Evolutionary conservation across 2,888 invertebrate genomes (phyloP).

Genomic region (Drosophila phalerata): DNA sequence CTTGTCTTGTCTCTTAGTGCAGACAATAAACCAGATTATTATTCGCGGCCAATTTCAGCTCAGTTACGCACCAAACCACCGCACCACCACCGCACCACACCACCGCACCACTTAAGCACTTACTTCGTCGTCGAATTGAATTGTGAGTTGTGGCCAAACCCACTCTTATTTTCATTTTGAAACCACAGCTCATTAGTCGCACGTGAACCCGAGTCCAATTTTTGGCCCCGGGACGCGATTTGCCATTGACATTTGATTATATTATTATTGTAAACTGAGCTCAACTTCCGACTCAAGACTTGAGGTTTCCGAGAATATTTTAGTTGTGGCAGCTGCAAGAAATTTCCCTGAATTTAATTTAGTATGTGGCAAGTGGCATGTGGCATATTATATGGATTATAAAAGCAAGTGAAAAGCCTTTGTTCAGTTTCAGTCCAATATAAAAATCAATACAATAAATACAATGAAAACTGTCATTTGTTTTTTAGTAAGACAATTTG

Average conservation of each 20-base stretch:
- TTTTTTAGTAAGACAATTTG: constrained; percentile 8
- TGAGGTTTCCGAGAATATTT: constrained; percentile 3
- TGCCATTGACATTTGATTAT: constrained; percentile 33
- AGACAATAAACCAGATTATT: constrained; percentile 74
- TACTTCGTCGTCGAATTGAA: constrained; percentile 33
- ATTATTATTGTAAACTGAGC: constrained; percentile 11
- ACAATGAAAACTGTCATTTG: constrained; percentile 6
- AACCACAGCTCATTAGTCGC: constrained; percentile 63
- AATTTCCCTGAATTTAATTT: neutral
- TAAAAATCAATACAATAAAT: neutral
- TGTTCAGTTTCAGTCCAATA: constrained; percentile 4
- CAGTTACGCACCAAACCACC: constrained; percentile 36
- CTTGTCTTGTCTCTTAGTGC: constrained; percentile 34
- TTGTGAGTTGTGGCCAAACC: constrained; percentile 35
- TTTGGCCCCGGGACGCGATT: constrained; percentile 13
- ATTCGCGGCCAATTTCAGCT: constrained; percentile 66
- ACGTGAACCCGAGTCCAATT: constrained; percentile 39
- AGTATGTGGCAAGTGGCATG: neutral
- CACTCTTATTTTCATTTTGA: constrained; percentile 77
- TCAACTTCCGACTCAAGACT: constrained; percentile 4
- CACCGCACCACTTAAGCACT: constrained; percentile 45
- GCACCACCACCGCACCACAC: constrained; percentile 24
- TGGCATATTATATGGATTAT: neutral
- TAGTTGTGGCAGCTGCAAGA: neutral
- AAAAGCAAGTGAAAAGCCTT: constrained; percentile 13